Conservation (phyloP, 1,140 invertebrate species). For the Meloidogyne floridensis region DNA sequence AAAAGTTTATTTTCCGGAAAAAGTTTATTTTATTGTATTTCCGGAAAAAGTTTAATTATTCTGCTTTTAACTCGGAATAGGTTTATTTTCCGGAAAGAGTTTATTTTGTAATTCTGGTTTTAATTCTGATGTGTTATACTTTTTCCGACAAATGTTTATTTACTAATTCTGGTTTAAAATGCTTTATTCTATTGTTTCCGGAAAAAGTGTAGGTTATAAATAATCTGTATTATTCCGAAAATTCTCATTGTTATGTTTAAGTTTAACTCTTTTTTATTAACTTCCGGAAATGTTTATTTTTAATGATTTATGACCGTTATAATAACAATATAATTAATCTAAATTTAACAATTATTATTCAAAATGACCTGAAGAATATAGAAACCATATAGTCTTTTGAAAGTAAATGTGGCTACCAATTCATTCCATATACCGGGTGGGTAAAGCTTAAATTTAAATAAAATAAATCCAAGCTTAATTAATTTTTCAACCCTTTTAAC, state of each 20-base stretch:
- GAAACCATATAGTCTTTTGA: slow-evolving; percentile 53
- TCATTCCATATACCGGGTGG: slow-evolving; percentile 64
- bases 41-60: neutral
- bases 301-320: too few species aligned
- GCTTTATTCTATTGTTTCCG: too few species aligned
- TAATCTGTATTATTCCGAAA: neutral
- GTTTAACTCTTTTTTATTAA: too few species aligned
- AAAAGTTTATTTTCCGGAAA: too few species aligned
- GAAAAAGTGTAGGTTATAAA: too few species aligned
- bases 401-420: slow-evolving; percentile 64
- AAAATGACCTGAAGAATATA: slow-evolving; percentile 43
- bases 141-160: neutral
- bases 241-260: neutral
- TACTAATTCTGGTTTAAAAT: neutral
- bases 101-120: too few species aligned
- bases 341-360: neutral
- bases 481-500: slow-evolving; percentile 41
- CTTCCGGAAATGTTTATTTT: too few species aligned
- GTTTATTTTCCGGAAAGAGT: too few species aligned
- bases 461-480: slow-evolving; percentile 25
- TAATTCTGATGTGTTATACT: too few species aligned
- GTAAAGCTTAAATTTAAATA: slow-evolving; percentile 44
- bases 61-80: too few species aligned
- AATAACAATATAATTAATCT: neutral
- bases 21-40: neutral